A percentile compares a stretch with the other conserved stretches of the same genome.
Conservation (phyloP, 2,797 vertebrate genomes). For the Hypotaenidia okinawae region DNA sequence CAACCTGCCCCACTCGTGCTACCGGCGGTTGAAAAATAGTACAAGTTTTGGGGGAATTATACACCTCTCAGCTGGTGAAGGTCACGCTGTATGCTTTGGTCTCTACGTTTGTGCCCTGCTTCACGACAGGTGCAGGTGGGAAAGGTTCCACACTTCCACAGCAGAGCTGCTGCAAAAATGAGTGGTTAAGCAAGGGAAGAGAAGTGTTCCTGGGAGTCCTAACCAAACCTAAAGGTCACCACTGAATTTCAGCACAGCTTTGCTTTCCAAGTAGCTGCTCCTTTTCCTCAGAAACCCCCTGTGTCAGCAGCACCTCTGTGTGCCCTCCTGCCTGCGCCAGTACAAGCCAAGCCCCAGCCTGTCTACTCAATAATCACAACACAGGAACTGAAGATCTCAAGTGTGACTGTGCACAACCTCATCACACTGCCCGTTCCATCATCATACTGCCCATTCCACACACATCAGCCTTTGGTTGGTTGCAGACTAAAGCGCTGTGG, state of each 20-base stretch:
- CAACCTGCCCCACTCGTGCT: not conserved
- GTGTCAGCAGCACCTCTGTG: not conserved
- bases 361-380: not conserved
- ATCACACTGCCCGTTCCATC: rapidly evolving
- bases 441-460: rapidly evolving
- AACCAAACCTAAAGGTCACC: not conserved
- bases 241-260: not conserved
- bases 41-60: not conserved
- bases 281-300: not conserved
- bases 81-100: rapidly evolving
- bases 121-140: rapidly evolving
- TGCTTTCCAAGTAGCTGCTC: not conserved
- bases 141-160: not conserved
- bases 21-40: not conserved
- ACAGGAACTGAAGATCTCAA: not conserved
- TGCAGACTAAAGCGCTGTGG: rapidly evolving
- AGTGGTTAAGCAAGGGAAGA: not conserved
- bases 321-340: not conserved
- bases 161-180: not conserved
- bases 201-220: rapidly evolving
- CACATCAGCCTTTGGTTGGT: rapidly evolving
- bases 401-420: not conserved
- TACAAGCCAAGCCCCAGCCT: not conserved
- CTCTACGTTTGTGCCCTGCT: rapidly evolving
- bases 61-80: not conserved